Base-by-base conservation (phyloP, 2,888 invertebrate genomes). In the Aphodius sticticus region DNA sequence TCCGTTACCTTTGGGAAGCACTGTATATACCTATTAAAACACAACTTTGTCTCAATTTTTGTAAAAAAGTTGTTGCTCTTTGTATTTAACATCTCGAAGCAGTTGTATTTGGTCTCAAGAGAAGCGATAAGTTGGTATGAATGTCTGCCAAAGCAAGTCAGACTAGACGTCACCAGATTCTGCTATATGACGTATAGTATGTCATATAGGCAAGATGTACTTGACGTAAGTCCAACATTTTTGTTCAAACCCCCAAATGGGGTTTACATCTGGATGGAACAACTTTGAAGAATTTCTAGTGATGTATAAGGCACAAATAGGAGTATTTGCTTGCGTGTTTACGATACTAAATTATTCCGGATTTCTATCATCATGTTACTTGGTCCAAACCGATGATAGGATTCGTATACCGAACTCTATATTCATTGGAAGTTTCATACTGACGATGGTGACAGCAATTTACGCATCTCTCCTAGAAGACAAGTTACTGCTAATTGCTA, bases 321-420 rank as follows among this genome's bases (percentile, higher is more conserved):
- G 74, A 26, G 15, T 35, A 26, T 26, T 74, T 35, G 74, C 74
- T n/a, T 35, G 7, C 35, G 6, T 37, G n/a, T 36, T 74, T n/a
- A 74, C 74, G 9, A 35, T 36, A 36, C 35, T 74, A n/a, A n/a
- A 74, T n/a, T 74, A 74, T 35, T 74, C 35, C n/a, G 74, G 74
- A n/a, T 16, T 35, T 74, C 37, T 74, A 26, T 74, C 74, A n/a
- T 7, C 74, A n/a, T 74, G 74, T 74, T 74, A 74, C 74, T 74
- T 36, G n/a, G 74, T 74, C 35, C 74, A 74, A 35, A 26, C 37
- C 0, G 74, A 74, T 35, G 74, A 74, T n/a, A 37, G 37, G n/a
- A 14, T 36, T 74, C 74, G 36, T 37, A 6, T 74, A n/a, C 74
- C 74, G 37, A 74, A 74, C 74, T 74, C 74, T 7, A 74, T 74